Evolutionary conservation across 2,888 invertebrate genomes (phyloP).

Genomic region (Carcina quercana): DNA sequence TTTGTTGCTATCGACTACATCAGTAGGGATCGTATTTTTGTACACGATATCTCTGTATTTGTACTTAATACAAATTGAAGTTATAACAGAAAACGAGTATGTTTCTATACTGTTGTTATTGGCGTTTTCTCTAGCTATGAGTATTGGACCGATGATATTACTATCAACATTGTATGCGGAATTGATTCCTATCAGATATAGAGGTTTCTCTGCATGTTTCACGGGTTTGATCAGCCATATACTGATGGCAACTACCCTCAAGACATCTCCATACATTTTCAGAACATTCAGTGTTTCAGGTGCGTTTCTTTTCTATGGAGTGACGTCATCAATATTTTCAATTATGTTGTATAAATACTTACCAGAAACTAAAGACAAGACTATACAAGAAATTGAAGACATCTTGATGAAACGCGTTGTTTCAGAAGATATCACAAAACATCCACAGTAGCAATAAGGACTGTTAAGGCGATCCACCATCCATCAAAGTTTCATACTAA

Average conservation of each 20-base stretch:
- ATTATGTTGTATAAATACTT: slow-evolving; percentile 27
- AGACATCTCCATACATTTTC: slow-evolving; percentile 27
- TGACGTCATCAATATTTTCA: slow-evolving; percentile 14
- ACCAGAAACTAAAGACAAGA: slow-evolving; percentile 40
- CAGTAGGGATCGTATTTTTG: slow-evolving; percentile 18
- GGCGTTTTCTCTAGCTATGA: slow-evolving; percentile 5
- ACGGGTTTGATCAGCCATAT: not conserved
- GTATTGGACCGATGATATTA: slow-evolving; percentile 12
- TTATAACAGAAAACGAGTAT: slow-evolving; percentile 16
- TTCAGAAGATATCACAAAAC: too few species aligned
- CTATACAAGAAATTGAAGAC: slow-evolving; percentile 31
- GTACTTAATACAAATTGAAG: not conserved
- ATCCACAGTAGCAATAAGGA: too few species aligned
- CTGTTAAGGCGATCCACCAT: too few species aligned
- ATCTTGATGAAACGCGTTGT: not conserved
- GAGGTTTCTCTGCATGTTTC: slow-evolving; percentile 5
- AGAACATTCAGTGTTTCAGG: slow-evolving; percentile 24
- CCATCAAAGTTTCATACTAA: too few species aligned
- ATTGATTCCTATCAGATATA: slow-evolving; percentile 12
- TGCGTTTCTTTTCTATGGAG: slow-evolving; percentile 24
- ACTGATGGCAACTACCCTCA: slow-evolving; percentile 13
- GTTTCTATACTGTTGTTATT: slow-evolving; percentile 18
- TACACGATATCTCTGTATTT: slow-evolving; percentile 14
- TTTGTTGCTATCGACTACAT: slow-evolving; percentile 10
- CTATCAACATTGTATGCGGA: slow-evolving; percentile 8